Evolutionary conservation across 2,797 vertebrate genomes (phyloP).

Genomic region (Acanthopagrus latus): DNA sequence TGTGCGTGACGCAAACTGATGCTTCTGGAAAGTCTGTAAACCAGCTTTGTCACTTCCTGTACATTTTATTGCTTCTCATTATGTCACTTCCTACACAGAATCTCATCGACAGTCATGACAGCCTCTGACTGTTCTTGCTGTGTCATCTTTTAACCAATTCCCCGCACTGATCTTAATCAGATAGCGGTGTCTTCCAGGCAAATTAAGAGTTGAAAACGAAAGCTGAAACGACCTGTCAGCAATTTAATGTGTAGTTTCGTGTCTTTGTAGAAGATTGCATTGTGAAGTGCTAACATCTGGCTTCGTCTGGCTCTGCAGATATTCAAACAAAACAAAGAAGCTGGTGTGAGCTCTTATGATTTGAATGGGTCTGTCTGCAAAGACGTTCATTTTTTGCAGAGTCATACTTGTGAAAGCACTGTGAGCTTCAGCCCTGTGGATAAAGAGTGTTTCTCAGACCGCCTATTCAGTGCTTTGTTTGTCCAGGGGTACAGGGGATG

Average conservation of each 20-base stretch:
- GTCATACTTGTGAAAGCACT: slow-evolving; percentile 62
- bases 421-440: slow-evolving; percentile 36
- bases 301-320: background rate
- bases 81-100: slow-evolving; percentile 11
- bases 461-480: slow-evolving; percentile 53
- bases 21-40: slow-evolving; percentile 17
- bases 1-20: slow-evolving; percentile 15
- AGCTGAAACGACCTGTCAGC: background rate
- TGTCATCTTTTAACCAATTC: slow-evolving; percentile 8
- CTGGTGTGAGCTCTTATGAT: slow-evolving; percentile 48
- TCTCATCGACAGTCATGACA: background rate
- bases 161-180: background rate
- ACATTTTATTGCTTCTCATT: slow-evolving; percentile 15
- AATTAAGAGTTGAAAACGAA: background rate
- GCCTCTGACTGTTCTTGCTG: slow-evolving; percentile 17
- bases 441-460: slow-evolving; percentile 43
- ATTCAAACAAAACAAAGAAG: slow-evolving; percentile 20
- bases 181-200: background rate
- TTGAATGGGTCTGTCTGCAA: slow-evolving; percentile 44
- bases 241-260: background rate
- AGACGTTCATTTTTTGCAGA: slow-evolving; percentile 64
- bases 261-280: background rate
- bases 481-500: slow-evolving; percentile 18
- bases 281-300: background rate
- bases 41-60: slow-evolving; percentile 15